phyloP scores from a whole-genome alignment of 2,797 vertebrate genomes.

The Gymnothorax reevesii region DNA sequence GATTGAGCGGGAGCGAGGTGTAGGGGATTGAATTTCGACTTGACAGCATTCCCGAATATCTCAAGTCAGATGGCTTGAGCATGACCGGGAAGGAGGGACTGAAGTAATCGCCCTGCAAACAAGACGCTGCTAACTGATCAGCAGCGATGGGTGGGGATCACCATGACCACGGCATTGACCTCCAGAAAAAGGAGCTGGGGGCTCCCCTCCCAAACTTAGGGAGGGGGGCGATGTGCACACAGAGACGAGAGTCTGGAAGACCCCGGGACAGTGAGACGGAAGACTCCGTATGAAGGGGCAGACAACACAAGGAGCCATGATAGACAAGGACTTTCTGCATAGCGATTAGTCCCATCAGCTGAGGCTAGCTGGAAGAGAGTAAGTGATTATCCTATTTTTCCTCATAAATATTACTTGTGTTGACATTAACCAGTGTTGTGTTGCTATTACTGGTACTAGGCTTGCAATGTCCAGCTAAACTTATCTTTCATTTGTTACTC shows the following conservation, averaged over 20 bases:
- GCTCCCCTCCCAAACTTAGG: not conserved
- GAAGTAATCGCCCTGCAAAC: conserved; percentile 63
- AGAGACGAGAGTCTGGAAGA: conserved; percentile 33
- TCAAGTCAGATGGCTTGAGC: conserved; percentile 41
- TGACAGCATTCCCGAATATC: conserved; percentile 67
- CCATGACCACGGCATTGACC: conserved; percentile 26
- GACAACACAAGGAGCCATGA: conserved; percentile 22
- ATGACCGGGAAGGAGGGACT: conserved; percentile 41
- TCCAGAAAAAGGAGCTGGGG: not conserved
- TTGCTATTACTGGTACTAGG: not conserved
- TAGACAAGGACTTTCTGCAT: conserved; percentile 9
- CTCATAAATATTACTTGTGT: not conserved
- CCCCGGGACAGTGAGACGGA: conserved; percentile 45
- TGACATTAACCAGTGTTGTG: not conserved
- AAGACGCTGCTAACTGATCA: conserved; percentile 51
- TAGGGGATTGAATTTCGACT: conserved; percentile 75
- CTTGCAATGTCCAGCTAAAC: not conserved
- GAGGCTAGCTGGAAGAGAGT: not conserved
- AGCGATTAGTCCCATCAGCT: conserved; percentile 38
- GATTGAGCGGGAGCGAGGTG: conserved; percentile 40
- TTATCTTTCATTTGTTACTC: not conserved
- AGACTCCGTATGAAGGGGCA: conserved; percentile 28
- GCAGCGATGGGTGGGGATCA: not conserved
- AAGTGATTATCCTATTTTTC: conserved; percentile 1
- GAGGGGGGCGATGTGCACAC: not conserved